Percentiles rank a stretch among this genome's conserved stretches.
These are phyloP conservation scores for Poecilus cupreus DNA, from an alignment of 2,888 invertebrate species.

Conservation along the genomic window DNA sequence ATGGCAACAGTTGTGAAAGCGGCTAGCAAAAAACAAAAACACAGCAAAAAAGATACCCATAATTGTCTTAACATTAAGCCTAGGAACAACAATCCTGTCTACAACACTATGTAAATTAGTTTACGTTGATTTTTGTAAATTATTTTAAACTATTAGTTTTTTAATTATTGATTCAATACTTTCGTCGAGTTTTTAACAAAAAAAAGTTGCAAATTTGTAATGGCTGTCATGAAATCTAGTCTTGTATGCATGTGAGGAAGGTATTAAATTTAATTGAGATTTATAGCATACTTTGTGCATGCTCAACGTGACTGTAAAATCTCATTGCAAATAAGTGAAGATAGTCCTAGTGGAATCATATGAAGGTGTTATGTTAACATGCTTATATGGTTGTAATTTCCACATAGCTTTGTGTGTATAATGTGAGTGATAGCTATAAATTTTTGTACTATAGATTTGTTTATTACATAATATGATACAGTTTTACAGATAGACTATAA, in stretches of 20 bases:
- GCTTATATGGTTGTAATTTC: slow-evolving; percentile 45
- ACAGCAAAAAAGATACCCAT: slow-evolving; percentile 94
- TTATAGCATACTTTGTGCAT: slow-evolving; percentile 38
- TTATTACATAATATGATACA: slow-evolving; percentile 72
- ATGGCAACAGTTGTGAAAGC: slow-evolving; percentile 82
- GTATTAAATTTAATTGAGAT: slow-evolving; percentile 44
- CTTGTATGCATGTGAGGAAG: slow-evolving; percentile 68
- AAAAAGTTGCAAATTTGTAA: slow-evolving; percentile 54
- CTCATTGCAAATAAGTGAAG: slow-evolving; percentile 55
- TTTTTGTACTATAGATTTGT: slow-evolving; percentile 78
- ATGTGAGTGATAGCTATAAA: slow-evolving; percentile 72
- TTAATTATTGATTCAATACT: slow-evolving; percentile 66
- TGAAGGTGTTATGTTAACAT: slow-evolving; percentile 59
- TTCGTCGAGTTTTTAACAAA: slow-evolving; percentile 43
- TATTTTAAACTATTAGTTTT: slow-evolving; percentile 41
- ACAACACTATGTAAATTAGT: slow-evolving; percentile 88
- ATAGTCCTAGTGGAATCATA: slow-evolving; percentile 54
- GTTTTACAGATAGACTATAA: slow-evolving; percentile 65
- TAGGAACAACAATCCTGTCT: slow-evolving; percentile 87
- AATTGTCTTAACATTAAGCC: slow-evolving; percentile 88
- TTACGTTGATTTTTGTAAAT: slow-evolving; percentile 63
- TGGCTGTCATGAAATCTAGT: slow-evolving; percentile 72
- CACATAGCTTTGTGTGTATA: slow-evolving; percentile 70
- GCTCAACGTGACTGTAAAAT: slow-evolving; percentile 49
- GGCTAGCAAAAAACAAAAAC: slow-evolving; percentile 87